A percentile compares a stretch with the other conserved stretches of the same genome.
These are phyloP conservation scores for Oryzias curvinotus DNA, from an alignment of 2,113 vertebrate species.

Conservation along the genomic window DNA sequence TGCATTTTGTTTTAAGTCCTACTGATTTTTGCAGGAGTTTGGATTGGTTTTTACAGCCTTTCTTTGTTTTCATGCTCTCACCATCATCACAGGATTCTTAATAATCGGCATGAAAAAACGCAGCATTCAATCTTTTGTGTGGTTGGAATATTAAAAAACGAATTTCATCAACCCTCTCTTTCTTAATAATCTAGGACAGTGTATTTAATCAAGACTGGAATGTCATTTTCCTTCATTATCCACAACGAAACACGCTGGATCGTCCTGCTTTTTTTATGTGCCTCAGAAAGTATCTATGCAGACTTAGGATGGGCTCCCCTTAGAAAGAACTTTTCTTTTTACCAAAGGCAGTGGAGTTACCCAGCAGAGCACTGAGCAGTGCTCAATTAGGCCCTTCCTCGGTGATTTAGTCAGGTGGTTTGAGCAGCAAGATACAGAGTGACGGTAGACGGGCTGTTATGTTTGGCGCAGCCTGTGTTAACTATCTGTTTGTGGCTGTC, in stretches of 20 bases:
- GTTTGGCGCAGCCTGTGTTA: constrained; percentile 55
- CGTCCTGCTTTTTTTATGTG: too few species aligned
- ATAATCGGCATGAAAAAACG: constrained; percentile 51
- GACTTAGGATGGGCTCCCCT: too few species aligned
- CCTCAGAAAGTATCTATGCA: too few species aligned
- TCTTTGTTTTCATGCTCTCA: constrained; percentile 49
- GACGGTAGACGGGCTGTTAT: constrained; percentile 54
- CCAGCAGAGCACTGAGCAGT: too few species aligned
- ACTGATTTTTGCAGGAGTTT: constrained; percentile 44
- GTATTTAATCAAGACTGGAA: too few species aligned
- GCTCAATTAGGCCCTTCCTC: constrained; percentile 59
- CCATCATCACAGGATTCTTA: constrained; percentile 58
- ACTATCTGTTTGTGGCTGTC: constrained; percentile 50
- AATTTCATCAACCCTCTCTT: too few species aligned
- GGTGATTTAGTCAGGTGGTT: constrained; percentile 48
- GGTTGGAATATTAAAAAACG: constrained; percentile 24
- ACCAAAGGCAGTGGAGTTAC: too few species aligned
- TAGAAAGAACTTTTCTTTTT: too few species aligned
- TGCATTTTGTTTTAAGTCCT: background rate
- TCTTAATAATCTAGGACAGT: too few species aligned
- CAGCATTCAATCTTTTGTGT: constrained; percentile 42
- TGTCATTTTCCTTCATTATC: too few species aligned
- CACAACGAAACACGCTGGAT: too few species aligned
- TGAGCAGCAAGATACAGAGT: constrained; percentile 39
- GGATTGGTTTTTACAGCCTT: constrained; percentile 20